These are phyloP conservation scores for Colinus virginianus DNA, from an alignment of 2,113 vertebrate species.

Conservation along the genomic window DNA sequence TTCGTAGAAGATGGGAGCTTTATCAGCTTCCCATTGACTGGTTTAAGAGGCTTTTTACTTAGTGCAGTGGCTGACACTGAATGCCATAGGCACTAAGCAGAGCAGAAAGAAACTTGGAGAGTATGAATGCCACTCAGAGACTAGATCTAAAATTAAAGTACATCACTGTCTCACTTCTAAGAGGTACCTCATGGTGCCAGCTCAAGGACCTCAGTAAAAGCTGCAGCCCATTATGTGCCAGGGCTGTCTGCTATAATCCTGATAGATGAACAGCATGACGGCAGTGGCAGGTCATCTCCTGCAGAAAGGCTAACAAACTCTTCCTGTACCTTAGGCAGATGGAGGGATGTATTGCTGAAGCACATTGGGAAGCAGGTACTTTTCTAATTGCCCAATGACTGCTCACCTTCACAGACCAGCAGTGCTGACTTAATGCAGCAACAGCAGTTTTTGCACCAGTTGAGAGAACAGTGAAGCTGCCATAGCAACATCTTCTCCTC, in stretches of 20 bases:
- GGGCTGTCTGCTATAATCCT: background rate
- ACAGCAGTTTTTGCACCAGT: conserved; percentile 24
- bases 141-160: background rate
- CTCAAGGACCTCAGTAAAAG: background rate
- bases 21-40: background rate
- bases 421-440: conserved; percentile 26
- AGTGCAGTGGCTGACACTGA: background rate
- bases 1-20: background rate
- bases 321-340: background rate
- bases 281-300: background rate
- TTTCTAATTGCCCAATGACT: background rate
- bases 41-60: background rate
- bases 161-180: background rate
- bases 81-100: background rate
- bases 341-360: background rate
- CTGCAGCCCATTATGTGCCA: rapidly evolving
- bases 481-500: conserved; percentile 10
- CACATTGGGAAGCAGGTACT: rapidly evolving
- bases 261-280: background rate
- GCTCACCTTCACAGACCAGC: conserved; percentile 61
- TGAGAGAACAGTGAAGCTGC: conserved; percentile 41
- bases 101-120: background rate
- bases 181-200: background rate
- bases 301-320: conserved; percentile 11
- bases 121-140: background rate